Conservation (phyloP, 2,797 vertebrate genomes). For the Sphenodon punctatus region DNA sequence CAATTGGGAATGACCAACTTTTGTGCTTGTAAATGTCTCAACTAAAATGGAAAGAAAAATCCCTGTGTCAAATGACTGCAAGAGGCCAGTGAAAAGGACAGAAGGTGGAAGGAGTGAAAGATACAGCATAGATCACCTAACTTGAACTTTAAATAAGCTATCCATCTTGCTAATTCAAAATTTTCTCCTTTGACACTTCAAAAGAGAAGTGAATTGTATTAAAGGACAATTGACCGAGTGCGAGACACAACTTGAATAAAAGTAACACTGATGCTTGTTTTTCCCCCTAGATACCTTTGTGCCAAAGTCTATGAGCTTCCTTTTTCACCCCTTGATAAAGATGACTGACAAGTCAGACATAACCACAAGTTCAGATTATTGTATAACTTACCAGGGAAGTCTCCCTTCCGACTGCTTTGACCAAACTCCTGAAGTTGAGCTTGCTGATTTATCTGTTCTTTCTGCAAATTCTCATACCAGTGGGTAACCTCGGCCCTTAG, state of each 20-base stretch:
- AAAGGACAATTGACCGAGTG: neutral
- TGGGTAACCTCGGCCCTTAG: slow-evolving; percentile 97
- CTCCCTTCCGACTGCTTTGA: slow-evolving; percentile 91
- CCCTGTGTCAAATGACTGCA: no score
- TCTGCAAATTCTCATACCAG: slow-evolving; percentile 99
- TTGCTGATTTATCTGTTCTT: slow-evolving; percentile 98
- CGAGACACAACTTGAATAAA: neutral
- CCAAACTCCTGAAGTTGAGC: slow-evolving; percentile 99
- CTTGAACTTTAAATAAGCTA: no score
- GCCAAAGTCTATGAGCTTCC: rapidly evolving
- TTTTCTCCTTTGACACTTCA: neutral
- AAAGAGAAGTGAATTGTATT: neutral
- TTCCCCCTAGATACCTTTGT: neutral
- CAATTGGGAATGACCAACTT: neutral
- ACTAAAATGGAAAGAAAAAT: neutral
- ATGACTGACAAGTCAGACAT: neutral
- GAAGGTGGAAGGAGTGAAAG: no score
- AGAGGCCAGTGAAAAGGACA: no score
- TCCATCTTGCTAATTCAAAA: neutral
- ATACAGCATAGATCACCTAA: no score
- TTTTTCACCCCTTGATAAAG: neutral
- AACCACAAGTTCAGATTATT: neutral
- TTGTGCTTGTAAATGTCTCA: neutral
- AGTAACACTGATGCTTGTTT: neutral
- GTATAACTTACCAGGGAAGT: slow-evolving; percentile 88